Base-by-base conservation (phyloP, 2,888 invertebrate species). In the Dryocosmus kuriphilus region DNA sequence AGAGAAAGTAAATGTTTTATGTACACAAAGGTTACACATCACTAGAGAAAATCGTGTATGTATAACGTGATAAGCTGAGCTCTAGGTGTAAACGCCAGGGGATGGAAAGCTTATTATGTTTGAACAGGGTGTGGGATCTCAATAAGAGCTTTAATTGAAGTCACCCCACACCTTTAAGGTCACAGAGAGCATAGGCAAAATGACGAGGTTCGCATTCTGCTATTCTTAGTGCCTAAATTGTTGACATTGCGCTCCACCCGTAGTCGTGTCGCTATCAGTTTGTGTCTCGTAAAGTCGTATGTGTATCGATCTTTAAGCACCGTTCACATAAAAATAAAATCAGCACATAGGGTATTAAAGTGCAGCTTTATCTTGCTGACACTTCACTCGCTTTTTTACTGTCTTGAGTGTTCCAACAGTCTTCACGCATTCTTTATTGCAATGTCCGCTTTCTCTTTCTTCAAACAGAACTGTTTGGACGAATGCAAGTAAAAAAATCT, bases 101-200 rank as follows among this genome's bases (percentile, higher is more conserved):
- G 80, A 74, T 78, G 83, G 81, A 80, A 84, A 84, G 85, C 85
- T 86, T 86, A 88, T 87, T 88, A 85, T 89, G 87, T 89, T 89
- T 88, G 87, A 87, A 84, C 82, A 87, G 86, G 89, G 88, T 85
- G 89, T 88, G 88, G 87, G 83, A 83, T 81, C 81, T 84, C 77
- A 80, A 84, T 87, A 86, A 87, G 85, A 88, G 89, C 83, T 86
- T 86, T 88, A 89, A 88, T 88, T 87, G 87, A 87, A 87, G 85
- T 74, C 81, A 77, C 30, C 67, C 77, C 85, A 84, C 85, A 83
- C 82, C 86, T 85, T 84, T 82, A 82, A 85, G 85, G 83, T 82
- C 85, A 82, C 61, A 77, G 81, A 79, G 80, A 74, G 84, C 81
- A 80, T 79, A 75, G 77, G 77, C 79, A 81, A 80, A 81, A 76